Base-by-base conservation (phyloP, 2,113 vertebrate species). In the Chionodraco myersi region DNA sequence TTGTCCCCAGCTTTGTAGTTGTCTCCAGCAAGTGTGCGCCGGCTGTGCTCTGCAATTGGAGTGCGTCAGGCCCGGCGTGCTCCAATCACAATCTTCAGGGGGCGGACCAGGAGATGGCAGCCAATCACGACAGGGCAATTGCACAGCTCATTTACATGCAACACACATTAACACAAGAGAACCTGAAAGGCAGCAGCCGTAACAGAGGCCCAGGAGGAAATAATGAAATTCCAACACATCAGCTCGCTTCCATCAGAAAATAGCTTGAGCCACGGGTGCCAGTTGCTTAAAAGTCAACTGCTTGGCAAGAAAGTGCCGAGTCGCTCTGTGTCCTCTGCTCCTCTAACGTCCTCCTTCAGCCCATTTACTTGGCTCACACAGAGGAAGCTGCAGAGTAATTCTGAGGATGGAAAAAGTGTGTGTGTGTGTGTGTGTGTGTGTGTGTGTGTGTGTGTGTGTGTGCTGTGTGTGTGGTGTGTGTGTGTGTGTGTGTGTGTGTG, bases 171-270 rank as follows among this genome's bases (percentile, higher is more conserved):
- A 21, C 21, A 21, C 21, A 21, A 21, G 21, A 21, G 21, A 21
- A 21, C 21, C 21, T 21, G 21, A 21, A 21, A 21, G 21, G 21
- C 21, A 21, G 21, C 21, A 21, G 21, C 21, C 21, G 21, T 21
- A 21, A 21, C 21, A 59, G 72, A 78, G 75, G 48, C 11, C 63
- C 56, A 1, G 51, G 72, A 80, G 72, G 62, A 60, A 86, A 87
- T 80, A 79, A 90, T 90, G 78, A 82, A 83, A 87, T 88, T 82
- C 79, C 73, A 23, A 53, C 51, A 51, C 77, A 60, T 77, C 83
- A 68, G 85, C 73, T 84, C 44, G 5, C 21, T 73, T 88, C 77
- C 59, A 78, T 89, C 81, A 75, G 34, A 58, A 63, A 67, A 54
- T 73, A 67, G 53, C 44, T 57, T 21, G 80, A 79, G 51, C 61